These are phyloP conservation scores for Geopemphigus sp. DNA, from an alignment of 1,140 invertebrate species.

Conservation along the genomic window DNA sequence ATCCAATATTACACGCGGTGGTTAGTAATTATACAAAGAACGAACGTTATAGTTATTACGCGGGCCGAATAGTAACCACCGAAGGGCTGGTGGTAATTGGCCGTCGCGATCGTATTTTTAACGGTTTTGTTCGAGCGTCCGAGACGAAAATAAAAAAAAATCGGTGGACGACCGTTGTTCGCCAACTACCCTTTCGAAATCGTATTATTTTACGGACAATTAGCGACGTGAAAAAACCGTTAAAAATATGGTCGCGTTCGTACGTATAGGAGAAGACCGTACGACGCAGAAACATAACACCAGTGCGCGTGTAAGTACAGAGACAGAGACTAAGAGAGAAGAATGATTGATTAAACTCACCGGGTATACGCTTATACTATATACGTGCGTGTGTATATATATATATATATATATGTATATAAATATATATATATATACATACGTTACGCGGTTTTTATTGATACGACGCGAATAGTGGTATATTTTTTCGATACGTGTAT, in stretches of 20 bases:
- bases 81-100: too few species aligned
- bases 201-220: too few species aligned
- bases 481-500: conserved; percentile 4
- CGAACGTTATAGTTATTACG: not conserved
- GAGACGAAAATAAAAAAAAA: too few species aligned
- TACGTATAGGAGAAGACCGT: not conserved
- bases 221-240: too few species aligned
- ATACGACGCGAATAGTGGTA: not conserved
- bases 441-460: conserved; percentile 37
- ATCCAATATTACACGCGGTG: too few species aligned
- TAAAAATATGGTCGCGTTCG: not conserved
- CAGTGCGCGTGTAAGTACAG: too few species aligned
- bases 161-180: too few species aligned
- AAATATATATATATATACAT: not conserved
- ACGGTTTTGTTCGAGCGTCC: not conserved
- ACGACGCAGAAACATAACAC: too few species aligned
- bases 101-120: not conserved
- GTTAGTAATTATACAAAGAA: too few species aligned
- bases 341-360: conserved; percentile 44
- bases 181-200: too few species aligned
- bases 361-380: conserved; percentile 34
- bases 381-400: too few species aligned
- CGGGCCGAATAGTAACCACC: too few species aligned
- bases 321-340: conserved; percentile 38
- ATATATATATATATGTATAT: conserved; percentile 12